These are phyloP conservation scores for Montipora capitata DNA, from an alignment of 92 coral and sea anemone species.

Conservation along the genomic window DNA sequence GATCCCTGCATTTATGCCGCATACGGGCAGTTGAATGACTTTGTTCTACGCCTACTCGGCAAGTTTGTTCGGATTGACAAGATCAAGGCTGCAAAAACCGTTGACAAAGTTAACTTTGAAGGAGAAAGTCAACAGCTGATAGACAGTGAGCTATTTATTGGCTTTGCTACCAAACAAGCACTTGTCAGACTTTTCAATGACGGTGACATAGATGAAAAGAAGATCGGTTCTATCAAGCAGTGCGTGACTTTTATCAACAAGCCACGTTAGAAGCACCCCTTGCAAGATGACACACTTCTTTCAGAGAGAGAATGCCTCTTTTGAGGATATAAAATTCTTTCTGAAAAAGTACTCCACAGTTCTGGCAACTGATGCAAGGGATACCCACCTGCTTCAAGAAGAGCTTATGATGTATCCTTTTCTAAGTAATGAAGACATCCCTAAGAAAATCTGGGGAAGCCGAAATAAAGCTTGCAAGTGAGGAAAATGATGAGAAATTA, in stretches of 20 bases:
- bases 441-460: constrained; percentile 56
- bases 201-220: constrained; percentile 39
- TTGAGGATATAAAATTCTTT: constrained; percentile 67
- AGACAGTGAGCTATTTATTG: constrained; percentile 56
- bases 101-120: constrained; percentile 21
- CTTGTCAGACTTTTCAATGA: constrained; percentile 32
- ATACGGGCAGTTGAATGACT: constrained; percentile 41
- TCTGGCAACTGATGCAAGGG: constrained; percentile 17
- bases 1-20: constrained; percentile 69
- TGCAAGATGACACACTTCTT: constrained; percentile 49
- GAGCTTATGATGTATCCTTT: constrained; percentile 55
- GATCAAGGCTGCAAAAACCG: constrained; percentile 42
- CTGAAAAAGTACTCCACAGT: constrained; percentile 47
- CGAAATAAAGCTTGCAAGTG: constrained; percentile 17
- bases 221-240: constrained; percentile 53
- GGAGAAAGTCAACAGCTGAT: constrained; percentile 34
- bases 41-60: constrained; percentile 40
- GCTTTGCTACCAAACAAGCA: constrained; percentile 39
- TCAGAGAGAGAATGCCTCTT: constrained; percentile 51
- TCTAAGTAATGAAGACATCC: constrained; percentile 38
- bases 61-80: constrained; percentile 45
- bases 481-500: constrained; percentile 40
- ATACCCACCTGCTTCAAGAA: constrained; percentile 28
- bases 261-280: constrained; percentile 64
- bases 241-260: constrained; percentile 60